These are phyloP conservation scores for Pollicipes pollicipes DNA, from an alignment of 1,140 invertebrate genomes.

Conservation along the genomic window DNA sequence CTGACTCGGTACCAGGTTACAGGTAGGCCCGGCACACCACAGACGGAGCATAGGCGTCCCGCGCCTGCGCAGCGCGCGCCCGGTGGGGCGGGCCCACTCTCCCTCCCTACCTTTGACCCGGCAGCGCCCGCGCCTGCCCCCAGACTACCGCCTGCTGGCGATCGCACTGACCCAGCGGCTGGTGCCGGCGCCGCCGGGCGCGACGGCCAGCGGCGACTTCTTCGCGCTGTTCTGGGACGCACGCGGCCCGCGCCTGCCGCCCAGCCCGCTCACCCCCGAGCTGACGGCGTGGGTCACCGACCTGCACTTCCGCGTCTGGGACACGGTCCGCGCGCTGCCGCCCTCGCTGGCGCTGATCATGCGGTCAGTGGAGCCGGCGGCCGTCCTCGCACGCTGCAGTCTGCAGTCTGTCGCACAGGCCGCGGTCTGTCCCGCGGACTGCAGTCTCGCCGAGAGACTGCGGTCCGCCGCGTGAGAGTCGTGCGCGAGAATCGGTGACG, in stretches of 20 bases:
- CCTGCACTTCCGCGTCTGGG: constrained; percentile 27
- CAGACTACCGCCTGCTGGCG: constrained; percentile 13
- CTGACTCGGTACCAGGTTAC: no score
- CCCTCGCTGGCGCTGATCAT: constrained; percentile 29
- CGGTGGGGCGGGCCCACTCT: no score
- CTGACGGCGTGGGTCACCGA: constrained; percentile 14
- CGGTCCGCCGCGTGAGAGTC: no score
- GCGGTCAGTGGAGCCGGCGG: constrained; percentile 28
- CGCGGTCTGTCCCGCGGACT: no score
- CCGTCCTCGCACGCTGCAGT: no score
- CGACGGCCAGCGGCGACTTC: constrained; percentile 8
- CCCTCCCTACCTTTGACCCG: no score
- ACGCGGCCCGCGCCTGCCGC: constrained; percentile 11
- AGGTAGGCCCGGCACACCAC: no score
- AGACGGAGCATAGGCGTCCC: no score
- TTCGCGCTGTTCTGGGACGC: constrained; percentile 15
- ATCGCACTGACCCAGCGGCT: constrained; percentile 14
- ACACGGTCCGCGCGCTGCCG: constrained; percentile 29
- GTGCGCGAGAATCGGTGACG: background rate
- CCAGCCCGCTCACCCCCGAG: background rate
- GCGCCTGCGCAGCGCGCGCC: no score
- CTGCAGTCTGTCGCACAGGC: no score
- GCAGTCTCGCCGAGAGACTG: no score
- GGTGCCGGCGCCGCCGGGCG: constrained; percentile 10
- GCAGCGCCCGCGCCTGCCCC: background rate